Conservation (phyloP, 2,113 vertebrate genomes). For the Nycticorax nycticorax region DNA sequence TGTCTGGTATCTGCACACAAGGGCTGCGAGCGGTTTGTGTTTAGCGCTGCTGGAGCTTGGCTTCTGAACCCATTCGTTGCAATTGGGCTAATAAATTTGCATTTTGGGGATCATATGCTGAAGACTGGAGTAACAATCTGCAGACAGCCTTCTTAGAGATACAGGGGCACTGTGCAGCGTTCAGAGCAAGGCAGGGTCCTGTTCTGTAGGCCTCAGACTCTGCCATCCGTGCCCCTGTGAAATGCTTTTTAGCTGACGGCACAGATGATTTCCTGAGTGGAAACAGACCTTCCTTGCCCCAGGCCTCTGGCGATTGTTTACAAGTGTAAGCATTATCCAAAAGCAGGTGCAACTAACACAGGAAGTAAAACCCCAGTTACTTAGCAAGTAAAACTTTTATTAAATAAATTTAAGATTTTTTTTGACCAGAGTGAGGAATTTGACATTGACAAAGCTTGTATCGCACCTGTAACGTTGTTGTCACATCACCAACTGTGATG, state of each 20-base stretch:
- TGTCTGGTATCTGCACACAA: not conserved
- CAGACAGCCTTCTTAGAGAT: not conserved
- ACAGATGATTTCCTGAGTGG: no score
- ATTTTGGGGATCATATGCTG: not conserved
- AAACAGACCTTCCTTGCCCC: not conserved
- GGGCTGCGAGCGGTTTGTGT: not conserved
- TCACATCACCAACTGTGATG: slow-evolving; percentile 46
- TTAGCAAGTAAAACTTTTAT: slow-evolving; percentile 81
- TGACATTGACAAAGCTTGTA: slow-evolving; percentile 40
- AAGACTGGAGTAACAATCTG: not conserved
- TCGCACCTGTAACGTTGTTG: slow-evolving; percentile 19
- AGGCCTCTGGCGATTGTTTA: not conserved
- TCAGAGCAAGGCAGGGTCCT: not conserved
- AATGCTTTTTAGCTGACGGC: not conserved
- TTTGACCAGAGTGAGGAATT: slow-evolving; percentile 70
- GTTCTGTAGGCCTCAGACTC: not conserved
- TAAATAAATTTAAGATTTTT: slow-evolving; percentile 76
- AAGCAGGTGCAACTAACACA: not conserved
- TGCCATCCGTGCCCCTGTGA: not conserved
- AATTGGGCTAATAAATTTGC: not conserved
- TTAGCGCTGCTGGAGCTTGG: not conserved
- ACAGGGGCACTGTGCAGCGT: no score
- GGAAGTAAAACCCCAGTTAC: not conserved
- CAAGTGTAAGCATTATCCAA: not conserved
- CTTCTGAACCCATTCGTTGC: not conserved